Conservation (phyloP, 2,888 invertebrate genomes). For the Eupithecia dodoneata region DNA sequence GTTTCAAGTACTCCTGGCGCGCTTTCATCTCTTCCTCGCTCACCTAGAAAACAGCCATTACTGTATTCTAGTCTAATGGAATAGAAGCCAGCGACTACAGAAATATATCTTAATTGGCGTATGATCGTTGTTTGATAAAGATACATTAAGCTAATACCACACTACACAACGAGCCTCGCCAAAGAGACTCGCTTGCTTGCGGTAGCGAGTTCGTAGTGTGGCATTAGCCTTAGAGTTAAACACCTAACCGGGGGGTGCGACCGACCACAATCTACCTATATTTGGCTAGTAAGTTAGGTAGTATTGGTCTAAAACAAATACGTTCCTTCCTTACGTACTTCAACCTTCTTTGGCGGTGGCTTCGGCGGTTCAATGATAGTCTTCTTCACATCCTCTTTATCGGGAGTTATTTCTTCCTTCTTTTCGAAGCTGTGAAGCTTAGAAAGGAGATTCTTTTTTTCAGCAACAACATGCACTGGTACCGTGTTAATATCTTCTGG, state of each 20-base stretch:
- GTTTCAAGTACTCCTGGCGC: slow-evolving; percentile 93
- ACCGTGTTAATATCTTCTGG: slow-evolving; percentile 61
- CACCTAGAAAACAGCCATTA: slow-evolving; percentile 55
- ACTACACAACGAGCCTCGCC: too few relatives aligned
- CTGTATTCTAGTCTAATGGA: background rate
- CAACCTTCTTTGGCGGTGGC: slow-evolving; percentile 64
- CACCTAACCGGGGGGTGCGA: too few relatives aligned
- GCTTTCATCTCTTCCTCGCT: slow-evolving; percentile 87
- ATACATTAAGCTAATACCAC: too few relatives aligned
- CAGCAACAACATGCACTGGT: slow-evolving; percentile 72
- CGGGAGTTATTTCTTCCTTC: slow-evolving; percentile 54
- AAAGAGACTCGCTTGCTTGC: too few relatives aligned
- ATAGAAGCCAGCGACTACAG: background rate
- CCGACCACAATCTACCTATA: too few relatives aligned
- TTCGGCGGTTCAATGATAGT: slow-evolving; percentile 53
- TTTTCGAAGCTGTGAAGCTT: slow-evolving; percentile 74
- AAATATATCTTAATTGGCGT: too few relatives aligned
- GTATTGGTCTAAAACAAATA: too few relatives aligned
- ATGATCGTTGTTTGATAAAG: too few relatives aligned
- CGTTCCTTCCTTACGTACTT: slow-evolving; percentile 52
- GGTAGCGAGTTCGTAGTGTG: too few relatives aligned
- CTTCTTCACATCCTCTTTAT: slow-evolving; percentile 28
- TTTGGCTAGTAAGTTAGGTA: too few relatives aligned
- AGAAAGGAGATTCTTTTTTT: slow-evolving; percentile 71
- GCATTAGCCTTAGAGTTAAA: too few relatives aligned